Evolutionary conservation across 2,113 vertebrate genomes (phyloP).

Genomic region (Heterotis niloticus): DNA sequence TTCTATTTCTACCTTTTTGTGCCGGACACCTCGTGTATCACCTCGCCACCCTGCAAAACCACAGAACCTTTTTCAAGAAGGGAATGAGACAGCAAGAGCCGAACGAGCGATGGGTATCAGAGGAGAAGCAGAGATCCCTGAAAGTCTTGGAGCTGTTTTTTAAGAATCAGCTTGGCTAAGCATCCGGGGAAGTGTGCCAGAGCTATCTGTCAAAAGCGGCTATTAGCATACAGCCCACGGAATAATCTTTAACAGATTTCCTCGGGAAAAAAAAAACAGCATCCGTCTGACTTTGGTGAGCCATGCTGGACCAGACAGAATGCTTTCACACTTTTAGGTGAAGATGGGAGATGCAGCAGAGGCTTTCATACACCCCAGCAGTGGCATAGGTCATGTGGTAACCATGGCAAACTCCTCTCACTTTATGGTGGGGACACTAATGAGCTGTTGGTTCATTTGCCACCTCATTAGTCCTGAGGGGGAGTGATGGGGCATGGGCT

Average conservation of each 20-base stretch:
- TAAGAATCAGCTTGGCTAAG: not conserved
- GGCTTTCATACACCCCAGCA: not conserved
- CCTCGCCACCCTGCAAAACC: not conserved
- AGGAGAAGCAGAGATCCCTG: not conserved
- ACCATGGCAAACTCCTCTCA: not conserved
- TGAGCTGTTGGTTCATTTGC: constrained; percentile 8
- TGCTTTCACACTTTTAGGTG: not conserved
- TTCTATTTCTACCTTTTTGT: not conserved
- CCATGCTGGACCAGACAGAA: not conserved
- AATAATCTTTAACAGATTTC: not conserved
- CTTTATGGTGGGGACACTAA: not conserved
- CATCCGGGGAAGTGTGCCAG: not conserved
- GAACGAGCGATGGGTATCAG: not conserved
- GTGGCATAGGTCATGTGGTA: not conserved
- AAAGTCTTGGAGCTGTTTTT: not conserved
- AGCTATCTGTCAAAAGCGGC: not conserved
- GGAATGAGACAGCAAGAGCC: not conserved
- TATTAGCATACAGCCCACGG: not conserved
- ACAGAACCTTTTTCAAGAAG: not conserved
- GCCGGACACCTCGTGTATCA: not conserved
- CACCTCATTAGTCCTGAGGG: constrained; percentile 19
- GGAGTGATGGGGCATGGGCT: not conserved
- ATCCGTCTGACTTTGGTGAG: not conserved
- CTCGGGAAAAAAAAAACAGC: not conserved
- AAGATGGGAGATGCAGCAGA: constrained; percentile 8